Evolutionary conservation across 2,797 vertebrate species (phyloP), one percentile per base, ranked within the genome.

Genomic region (Cossypha polioptera): DNA sequence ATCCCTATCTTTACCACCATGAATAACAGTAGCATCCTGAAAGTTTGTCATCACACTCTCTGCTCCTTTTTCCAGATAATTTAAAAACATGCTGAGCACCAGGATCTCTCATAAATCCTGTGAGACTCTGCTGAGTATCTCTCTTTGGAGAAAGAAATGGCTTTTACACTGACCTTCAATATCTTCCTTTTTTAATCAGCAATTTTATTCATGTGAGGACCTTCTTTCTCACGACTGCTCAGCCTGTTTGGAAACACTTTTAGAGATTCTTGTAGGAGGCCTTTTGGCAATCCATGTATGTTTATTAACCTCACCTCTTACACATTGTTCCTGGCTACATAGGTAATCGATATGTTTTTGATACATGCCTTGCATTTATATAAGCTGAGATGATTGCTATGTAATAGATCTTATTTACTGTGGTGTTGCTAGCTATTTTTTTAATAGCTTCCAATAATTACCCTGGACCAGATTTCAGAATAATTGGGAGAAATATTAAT

Each of bases 11-110:
- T 81, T 75, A 51, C 80, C 51, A 42, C 77, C 76, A 33, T 42
- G 54, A 81, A 72, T 95, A 90, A 75, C 38, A 54, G 69, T 8
- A 66, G 67, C 58, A 51, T 68, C 54, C 62, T 72, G 22, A 12
- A 92, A 86, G 83, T 95, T 94, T 88, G 90, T 86, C 88, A 90
- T 96, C 66, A 14, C 42, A 8, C 47, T 72, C 50, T 63, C 35
- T 1, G 1, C 19, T 81, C 16, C n/a, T 66, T 92, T 88, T 93
- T 54, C 51, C 54, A 84, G 86, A 43, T 81, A 90, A 72, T 11
- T 92, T 78, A n/a, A 75, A 86, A 94, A 61, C 40, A 33, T 66
- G 69, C 71, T 75, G 80, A 92, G 33, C 69, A 65, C 54, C 47
- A 42, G 58, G 7, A 7, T 25, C 38, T 82, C 74, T 68, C 78